phyloP scores from a whole-genome alignment of 2,888 invertebrate genomes.

The Sarcophaga subvicina region DNA sequence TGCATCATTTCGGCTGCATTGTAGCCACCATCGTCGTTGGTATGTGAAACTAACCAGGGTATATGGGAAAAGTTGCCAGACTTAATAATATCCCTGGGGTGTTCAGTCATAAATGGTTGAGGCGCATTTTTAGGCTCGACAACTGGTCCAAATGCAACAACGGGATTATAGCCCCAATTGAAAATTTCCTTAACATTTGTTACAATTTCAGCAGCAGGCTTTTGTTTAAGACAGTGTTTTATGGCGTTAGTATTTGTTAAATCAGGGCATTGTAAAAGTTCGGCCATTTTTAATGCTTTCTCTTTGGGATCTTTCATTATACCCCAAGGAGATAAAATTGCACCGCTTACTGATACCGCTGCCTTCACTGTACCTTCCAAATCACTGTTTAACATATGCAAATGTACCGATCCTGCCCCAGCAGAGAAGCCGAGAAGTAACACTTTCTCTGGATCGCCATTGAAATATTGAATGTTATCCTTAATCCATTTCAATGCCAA shows the following conservation, averaged over 20 bases:
- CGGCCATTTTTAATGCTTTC: conserved; percentile 57
- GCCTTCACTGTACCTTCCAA: conserved; percentile 80
- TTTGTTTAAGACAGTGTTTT: conserved; percentile 85
- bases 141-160: conserved; percentile 88
- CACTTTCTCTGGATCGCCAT: conserved; percentile 87
- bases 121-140: conserved; percentile 83
- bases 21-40: conserved; percentile 88
- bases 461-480: conserved; percentile 86
- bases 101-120: conserved; percentile 84
- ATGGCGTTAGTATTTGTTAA: conserved; percentile 80
- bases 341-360: conserved; percentile 69
- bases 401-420: conserved; percentile 88
- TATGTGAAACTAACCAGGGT: conserved; percentile 87
- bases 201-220: conserved; percentile 85
- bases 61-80: conserved; percentile 83
- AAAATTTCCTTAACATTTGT: conserved; percentile 77
- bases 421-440: conserved; percentile 88
- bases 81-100: conserved; percentile 83
- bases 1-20: conserved; percentile 83
- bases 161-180: conserved; percentile 85
- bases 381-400: conserved; percentile 84
- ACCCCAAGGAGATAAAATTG: conserved; percentile 68
- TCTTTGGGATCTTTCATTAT: conserved; percentile 47
- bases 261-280: conserved; percentile 60
- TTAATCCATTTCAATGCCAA: conserved; percentile 87